Evolutionary conservation across 2,113 vertebrate species (phyloP).

Genomic region (Zootoca vivipara): DNA sequence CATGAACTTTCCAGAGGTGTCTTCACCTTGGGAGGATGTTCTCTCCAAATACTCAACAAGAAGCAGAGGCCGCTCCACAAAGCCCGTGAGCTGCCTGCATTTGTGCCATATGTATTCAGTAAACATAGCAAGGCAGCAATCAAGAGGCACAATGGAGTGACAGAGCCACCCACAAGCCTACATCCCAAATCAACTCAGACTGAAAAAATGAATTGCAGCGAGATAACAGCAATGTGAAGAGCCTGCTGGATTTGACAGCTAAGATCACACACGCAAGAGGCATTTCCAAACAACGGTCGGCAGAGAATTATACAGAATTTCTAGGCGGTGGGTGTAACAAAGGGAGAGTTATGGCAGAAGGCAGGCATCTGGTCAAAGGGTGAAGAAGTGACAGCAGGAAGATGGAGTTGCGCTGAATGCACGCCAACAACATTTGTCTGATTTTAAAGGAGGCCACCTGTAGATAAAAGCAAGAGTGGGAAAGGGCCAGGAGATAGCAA

Average conservation of each 20-base stretch:
- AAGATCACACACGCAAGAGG: background rate
- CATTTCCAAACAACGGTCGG: slow-evolving; percentile 3
- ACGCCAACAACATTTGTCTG: background rate
- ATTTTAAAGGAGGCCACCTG: background rate
- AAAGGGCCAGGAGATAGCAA: background rate
- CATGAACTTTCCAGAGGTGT: background rate
- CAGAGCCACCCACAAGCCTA: background rate
- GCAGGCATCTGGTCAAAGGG: background rate
- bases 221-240: slow-evolving; percentile 1
- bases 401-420: background rate
- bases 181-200: background rate
- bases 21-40: background rate
- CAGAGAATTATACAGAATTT: slow-evolving; percentile 4
- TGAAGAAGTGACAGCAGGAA: background rate
- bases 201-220: background rate
- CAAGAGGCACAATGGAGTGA: background rate
- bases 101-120: background rate
- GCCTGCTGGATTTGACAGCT: slow-evolving; percentile 7
- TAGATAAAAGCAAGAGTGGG: background rate
- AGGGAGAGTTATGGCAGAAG: background rate
- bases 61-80: background rate
- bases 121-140: background rate
- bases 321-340: background rate
- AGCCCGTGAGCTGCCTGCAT: background rate
- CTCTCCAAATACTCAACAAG: background rate